Conservation (phyloP, 2,888 invertebrate genomes). For the Deroplatys truncata region DNA sequence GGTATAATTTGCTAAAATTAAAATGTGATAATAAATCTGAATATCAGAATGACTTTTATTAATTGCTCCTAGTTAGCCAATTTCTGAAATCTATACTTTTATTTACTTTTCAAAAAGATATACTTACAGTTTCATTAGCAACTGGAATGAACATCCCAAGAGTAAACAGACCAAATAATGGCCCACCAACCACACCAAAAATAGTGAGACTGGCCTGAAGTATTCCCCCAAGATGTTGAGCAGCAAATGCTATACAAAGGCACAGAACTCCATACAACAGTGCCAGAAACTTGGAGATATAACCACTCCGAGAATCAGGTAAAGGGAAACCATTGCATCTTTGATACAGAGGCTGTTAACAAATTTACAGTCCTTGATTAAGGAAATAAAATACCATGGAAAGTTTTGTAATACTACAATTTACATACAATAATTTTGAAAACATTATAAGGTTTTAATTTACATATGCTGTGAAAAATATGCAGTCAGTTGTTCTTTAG, state of each 20-base stretch:
- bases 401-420: neutral
- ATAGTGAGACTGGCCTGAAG: constrained; percentile 82
- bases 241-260: constrained; percentile 76
- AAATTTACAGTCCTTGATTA: neutral
- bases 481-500: no score
- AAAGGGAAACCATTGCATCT: constrained; percentile 24
- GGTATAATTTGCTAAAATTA: neutral
- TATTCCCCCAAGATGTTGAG: constrained; percentile 78
- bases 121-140: constrained; percentile 63
- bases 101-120: neutral
- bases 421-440: no score
- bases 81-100: no score
- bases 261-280: constrained; percentile 70
- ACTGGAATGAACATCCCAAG: constrained; percentile 76
- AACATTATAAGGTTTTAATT: no score
- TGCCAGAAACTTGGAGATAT: constrained; percentile 50
- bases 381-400: neutral
- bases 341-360: constrained; percentile 35
- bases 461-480: no score
- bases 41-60: no score
- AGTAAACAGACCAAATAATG: constrained; percentile 78
- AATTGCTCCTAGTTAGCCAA: no score
- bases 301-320: constrained; percentile 27
- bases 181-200: constrained; percentile 84
- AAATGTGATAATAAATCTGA: no score